Evolutionary conservation across 92 coral and sea anemone species (phyloP).

Genomic region (Umimayanthus chanpuru): DNA sequence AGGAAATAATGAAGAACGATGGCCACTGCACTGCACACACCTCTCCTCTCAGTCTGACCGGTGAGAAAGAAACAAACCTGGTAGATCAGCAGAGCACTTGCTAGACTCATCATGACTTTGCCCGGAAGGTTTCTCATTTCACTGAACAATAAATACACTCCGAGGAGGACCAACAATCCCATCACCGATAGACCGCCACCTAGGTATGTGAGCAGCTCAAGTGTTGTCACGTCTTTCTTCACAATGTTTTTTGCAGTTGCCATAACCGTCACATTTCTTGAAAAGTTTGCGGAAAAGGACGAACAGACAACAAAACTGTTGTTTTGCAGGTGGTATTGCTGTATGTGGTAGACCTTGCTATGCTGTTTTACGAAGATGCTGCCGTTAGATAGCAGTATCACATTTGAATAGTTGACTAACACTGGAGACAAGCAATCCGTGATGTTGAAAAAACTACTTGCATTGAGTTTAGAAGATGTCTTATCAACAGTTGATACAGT

Average conservation of each 20-base stretch:
- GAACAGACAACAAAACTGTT: neutral
- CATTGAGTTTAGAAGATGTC: neutral
- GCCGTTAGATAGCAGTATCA: neutral
- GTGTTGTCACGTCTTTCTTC: neutral
- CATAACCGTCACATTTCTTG: neutral
- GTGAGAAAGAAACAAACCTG: slow-evolving; percentile 32
- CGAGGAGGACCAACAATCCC: slow-evolving; percentile 23
- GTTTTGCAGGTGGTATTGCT: neutral
- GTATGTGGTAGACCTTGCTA: neutral
- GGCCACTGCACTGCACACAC: slow-evolving; percentile 35
- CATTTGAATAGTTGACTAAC: neutral
- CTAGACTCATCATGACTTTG: slow-evolving; percentile 31
- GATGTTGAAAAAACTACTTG: neutral
- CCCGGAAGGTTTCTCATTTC: slow-evolving; percentile 50
- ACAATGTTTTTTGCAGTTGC: neutral
- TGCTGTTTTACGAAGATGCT: neutral
- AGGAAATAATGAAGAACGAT: slow-evolving; percentile 40
- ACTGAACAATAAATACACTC: slow-evolving; percentile 23
- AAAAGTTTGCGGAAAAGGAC: neutral
- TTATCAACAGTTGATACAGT: neutral
- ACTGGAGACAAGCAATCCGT: neutral
- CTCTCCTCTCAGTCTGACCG: slow-evolving; percentile 25
- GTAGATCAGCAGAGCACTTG: slow-evolving; percentile 19
- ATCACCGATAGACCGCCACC: slow-evolving; percentile 25
- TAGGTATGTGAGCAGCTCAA: neutral